Base-by-base conservation (phyloP, 1,140 invertebrate species). In the Nylanderia fulva region DNA sequence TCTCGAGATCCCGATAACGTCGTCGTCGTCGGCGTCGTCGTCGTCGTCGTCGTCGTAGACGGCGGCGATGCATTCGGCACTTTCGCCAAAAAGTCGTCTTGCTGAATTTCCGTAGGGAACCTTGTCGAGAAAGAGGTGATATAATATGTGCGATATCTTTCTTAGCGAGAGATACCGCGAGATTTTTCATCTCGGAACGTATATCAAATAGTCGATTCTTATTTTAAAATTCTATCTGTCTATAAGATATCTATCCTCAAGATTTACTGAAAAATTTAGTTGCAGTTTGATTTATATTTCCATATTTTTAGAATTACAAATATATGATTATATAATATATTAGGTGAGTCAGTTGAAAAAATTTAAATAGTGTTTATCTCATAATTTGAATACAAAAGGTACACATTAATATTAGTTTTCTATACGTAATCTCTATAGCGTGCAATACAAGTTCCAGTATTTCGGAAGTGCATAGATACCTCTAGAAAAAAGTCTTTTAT, bases 91-190 rank as follows among this genome's bases (percentile, higher is more conserved):
- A 84, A 60, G 42, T 77, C 42, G 7, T 83, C 39, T 21, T 27
- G 80, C 13, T 21, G 66, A 82, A 82, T 72, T 45, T 82, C 36
- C 48, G 18, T 27, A 39, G 54, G 77, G 11, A 82, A 82, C 13
- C 77, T 82, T 58, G 45, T 7, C 36, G 45, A 79, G 39, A 54
- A 39, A 63, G 33, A 45, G 27, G 6, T 68, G 36, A 8, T 66
- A 33, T 77, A 52, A 66, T 77, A 66, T 52, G 42, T 21, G 58
- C 27, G 48, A 18, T 48, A 48, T 15, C 45, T 48, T 45, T n/a
- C 27, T 15, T 60, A 33, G 6, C 5, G 29, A 56, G 5, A 68
- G 2, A 42, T 77, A 66, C 29, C 29, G 29, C 45, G 6, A 68
- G 45, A 39, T 24, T 33, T 66, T 29, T 39, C 29, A 3, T 61